Evolutionary conservation across 2,888 invertebrate species (phyloP), one percentile per base, ranked within the genome.

Genomic region (Tortricodes alternella): DNA sequence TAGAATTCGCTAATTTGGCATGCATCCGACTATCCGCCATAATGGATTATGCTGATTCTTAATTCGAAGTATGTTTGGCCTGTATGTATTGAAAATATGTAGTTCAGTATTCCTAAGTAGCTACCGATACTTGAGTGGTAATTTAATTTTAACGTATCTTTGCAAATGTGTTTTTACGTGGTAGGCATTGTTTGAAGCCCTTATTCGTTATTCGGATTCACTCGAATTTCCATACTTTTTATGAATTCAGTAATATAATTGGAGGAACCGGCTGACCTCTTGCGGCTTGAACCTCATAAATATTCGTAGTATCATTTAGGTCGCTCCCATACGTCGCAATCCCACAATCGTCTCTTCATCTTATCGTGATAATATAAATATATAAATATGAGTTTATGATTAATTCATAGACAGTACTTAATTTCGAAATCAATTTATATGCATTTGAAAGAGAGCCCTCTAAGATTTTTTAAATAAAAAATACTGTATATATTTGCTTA

Each of bases 241-340:
- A 44, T 29, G 49, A 21, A 55, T 49, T 41, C 37, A 35, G 50
- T 50, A 29, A 56, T 44, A 23, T 44, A 44, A 56, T 50, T 50
- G 56, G 29, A 32, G 49, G 37, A 44, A 11, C 56, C 44, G 27
- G 27, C 34, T 49, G 21, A 43, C 21, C 34, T 18, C 5, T n/a
- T 37, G n/a, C 29, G n/a, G n/a, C 29, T 29, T 11, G n/a, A 16
- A 15, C 34, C 43, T 55, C 55, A 55, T 55, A 55, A 49, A 56
- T 56, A 56, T 56, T 56, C 49, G 32, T 32, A 8, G 44, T 56
- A 50, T 56, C 15, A 49, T 56, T 56, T 37, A 43, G 11, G 7
- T 18, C 49, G 43, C 37, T 19, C 23, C 13, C 11, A 43, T 29
- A 55, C 27, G 48, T 49, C 41, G 18, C 21, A 48, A 49, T 44